These are phyloP conservation scores for Drosophila mayaguana DNA, from an alignment of 2,888 invertebrate genomes.

Conservation along the genomic window DNA sequence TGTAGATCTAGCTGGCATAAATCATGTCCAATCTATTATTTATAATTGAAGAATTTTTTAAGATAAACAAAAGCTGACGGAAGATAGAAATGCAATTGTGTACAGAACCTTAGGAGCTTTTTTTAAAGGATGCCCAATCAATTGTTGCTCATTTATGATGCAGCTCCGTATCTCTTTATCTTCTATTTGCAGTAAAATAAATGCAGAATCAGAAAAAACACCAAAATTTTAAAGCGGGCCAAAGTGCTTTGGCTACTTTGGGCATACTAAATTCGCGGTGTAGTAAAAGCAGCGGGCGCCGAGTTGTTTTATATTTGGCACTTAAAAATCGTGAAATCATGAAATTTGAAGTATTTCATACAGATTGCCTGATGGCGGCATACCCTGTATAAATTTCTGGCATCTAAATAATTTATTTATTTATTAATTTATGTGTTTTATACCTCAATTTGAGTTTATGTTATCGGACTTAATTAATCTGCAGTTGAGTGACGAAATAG, in stretches of 20 bases:
- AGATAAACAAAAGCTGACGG: not conserved
- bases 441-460: too few relatives aligned
- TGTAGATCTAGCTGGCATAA: conserved; percentile 12
- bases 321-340: conserved; percentile 17
- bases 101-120: not conserved
- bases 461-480: too few relatives aligned
- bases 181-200: not conserved
- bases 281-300: not conserved
- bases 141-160: not conserved
- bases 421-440: too few relatives aligned
- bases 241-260: not conserved
- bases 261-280: not conserved
- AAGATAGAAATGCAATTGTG: not conserved
- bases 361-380: not conserved
- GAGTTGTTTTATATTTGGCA: conserved; percentile 6
- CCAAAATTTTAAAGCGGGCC: not conserved
- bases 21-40: conserved; percentile 17
- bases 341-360: not conserved
- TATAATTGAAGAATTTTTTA: not conserved
- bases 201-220: not conserved
- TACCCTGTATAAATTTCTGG: not conserved
- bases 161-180: not conserved
- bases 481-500: too few relatives aligned
- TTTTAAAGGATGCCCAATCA: not conserved
- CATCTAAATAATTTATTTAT: too few relatives aligned